phyloP scores from a whole-genome alignment of 2,888 invertebrate genomes.

The Leucozona laternaria region DNA sequence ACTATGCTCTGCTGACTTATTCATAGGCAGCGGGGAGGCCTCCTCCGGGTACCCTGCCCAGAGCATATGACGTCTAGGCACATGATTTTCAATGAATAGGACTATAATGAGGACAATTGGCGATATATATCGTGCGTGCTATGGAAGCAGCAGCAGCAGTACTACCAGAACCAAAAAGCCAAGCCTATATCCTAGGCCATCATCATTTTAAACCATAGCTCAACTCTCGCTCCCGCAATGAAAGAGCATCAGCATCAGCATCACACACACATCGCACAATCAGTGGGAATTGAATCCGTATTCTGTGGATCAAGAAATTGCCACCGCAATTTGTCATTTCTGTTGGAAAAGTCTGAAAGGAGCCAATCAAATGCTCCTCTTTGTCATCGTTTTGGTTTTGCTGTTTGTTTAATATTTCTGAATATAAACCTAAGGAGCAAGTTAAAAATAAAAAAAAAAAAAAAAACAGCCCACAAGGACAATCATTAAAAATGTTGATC shows the following conservation, averaged over 20 bases:
- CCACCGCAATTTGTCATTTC: slow-evolving; percentile 73
- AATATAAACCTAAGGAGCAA: slow-evolving; percentile 2
- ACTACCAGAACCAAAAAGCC: slow-evolving; percentile 32
- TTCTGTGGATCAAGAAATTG: slow-evolving; percentile 75
- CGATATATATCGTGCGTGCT: slow-evolving; percentile 76
- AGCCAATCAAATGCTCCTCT: slow-evolving; percentile 68
- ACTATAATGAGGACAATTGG: slow-evolving; percentile 77
- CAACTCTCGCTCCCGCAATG: slow-evolving; percentile 16
- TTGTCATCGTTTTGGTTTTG: slow-evolving; percentile 38
- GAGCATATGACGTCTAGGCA: slow-evolving; percentile 23
- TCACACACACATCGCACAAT: slow-evolving; percentile 55
- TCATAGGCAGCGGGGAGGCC: slow-evolving; percentile 7
- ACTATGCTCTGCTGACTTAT: neutral
- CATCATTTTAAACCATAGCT: neutral
- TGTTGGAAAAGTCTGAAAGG: slow-evolving; percentile 65
- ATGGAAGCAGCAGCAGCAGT: neutral
- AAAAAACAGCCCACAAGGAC: slow-evolving; percentile 49
- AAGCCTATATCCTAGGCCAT: slow-evolving; percentile 56
- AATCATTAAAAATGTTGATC: slow-evolving; percentile 36
- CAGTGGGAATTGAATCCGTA: slow-evolving; percentile 73
- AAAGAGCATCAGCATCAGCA: neutral
- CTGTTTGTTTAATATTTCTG: slow-evolving; percentile 29
- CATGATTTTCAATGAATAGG: slow-evolving; percentile 75
- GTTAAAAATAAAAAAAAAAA: slow-evolving; percentile 5
- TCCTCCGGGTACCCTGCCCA: neutral